Percentiles rank a stretch among this genome's conserved stretches.
phyloP scores from a whole-genome alignment of 2,113 vertebrate species.

The Geothlypis trichas region DNA sequence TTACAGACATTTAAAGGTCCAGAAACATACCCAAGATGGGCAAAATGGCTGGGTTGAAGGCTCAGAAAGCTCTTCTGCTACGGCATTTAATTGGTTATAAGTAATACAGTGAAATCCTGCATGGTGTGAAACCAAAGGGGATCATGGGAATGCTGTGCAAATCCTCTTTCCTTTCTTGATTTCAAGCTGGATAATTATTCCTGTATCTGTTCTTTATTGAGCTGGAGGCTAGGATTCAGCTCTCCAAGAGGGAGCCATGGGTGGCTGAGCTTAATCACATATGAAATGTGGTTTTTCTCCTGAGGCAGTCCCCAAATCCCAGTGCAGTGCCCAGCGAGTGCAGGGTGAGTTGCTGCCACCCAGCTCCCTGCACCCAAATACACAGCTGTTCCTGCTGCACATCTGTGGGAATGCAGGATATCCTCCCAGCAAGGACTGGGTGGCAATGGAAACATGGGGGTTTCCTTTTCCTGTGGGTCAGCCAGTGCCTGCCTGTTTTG shows the following conservation, averaged over 20 bases:
- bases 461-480: not conserved
- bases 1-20: not conserved
- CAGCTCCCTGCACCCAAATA: not conserved
- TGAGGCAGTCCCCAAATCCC: not conserved
- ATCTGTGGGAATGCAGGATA: not conserved
- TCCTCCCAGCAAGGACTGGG: not conserved
- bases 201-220: not conserved
- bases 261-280: not conserved
- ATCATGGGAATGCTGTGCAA: not conserved
- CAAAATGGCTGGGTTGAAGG: not conserved
- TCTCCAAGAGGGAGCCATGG: not conserved
- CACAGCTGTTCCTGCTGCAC: rapidly evolving
- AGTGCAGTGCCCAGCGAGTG: rapidly evolving
- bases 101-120: not conserved
- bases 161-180: conserved; percentile 17
- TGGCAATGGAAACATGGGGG: rapidly evolving
- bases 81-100: not conserved
- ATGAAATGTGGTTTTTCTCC: not conserved
- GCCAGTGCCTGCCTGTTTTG: not conserved
- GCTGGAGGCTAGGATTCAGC: not conserved
- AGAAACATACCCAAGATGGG: not conserved
- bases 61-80: not conserved
- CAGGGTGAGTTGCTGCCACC: not conserved
- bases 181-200: not conserved
- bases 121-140: not conserved